Evolutionary conservation across 2,888 invertebrate genomes (phyloP), one percentile per base, ranked within the genome.

Genomic region (Hypomecis atomaria): DNA sequence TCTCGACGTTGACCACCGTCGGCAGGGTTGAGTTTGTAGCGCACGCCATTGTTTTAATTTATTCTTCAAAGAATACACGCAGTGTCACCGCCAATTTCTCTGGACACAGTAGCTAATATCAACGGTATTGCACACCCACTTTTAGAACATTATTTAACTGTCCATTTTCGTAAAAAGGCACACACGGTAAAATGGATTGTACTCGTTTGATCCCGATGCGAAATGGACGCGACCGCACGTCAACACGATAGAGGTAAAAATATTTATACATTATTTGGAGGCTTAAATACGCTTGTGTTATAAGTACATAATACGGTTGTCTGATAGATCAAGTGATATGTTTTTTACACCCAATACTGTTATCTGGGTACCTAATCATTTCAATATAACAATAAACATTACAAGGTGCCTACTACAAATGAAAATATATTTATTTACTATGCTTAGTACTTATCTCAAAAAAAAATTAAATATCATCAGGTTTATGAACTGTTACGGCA

Each of bases 211-310:
- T 48, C 59, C 11, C 44, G 23, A 44, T 58, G 7, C 49, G 47
- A 23, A 52, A 52, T 69, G 67, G 65, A 75, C 78, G 66, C 83
- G 84, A 76, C 81, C 74, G 80, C 67, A 62, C 70, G 59, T 74
- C 59, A 63, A 65, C 73, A 59, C 60, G 61, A 64, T 68, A 74
- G 72, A 76, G 70, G 72, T 71, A 76, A 74, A 73, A 84, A 76
- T 82, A 82, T 79, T 75, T 62, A 77, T 76, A 75, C 75, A 68
- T 65, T 52, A 44, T 59, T 65, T 62, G 64, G 50, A 50, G 59
- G 33, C 33, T 34, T 48, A 48, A 9, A 48, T 48, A 34, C 48
- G 48, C n/a, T n/a, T 6, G 48, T 11, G 33, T n/a, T 52, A 42
- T 42, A 52, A 40, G 33, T 52, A 47, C 9, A 50, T 50, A 50